Evolutionary conservation across 2,888 invertebrate species (phyloP).

Genomic region (Eilema sororculum): DNA sequence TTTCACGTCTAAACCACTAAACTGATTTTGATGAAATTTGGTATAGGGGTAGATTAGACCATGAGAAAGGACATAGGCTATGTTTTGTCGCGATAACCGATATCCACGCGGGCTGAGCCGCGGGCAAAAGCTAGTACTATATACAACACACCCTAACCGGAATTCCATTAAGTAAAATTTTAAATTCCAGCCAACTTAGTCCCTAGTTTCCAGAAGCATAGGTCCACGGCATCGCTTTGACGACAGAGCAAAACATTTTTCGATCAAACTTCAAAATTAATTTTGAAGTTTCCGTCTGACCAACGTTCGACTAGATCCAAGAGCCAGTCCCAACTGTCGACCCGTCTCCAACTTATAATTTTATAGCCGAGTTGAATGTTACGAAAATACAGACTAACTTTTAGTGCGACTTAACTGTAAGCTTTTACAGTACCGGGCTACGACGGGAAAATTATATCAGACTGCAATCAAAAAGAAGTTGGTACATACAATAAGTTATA

Average conservation of each 20-base stretch:
- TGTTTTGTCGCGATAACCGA: no score
- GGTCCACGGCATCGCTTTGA: conserved; percentile 55
- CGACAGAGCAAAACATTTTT: conserved; percentile 76
- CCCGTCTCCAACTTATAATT: conserved; percentile 68
- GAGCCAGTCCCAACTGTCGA: conserved; percentile 61
- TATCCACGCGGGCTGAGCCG: no score
- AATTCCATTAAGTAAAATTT: conserved; percentile 37
- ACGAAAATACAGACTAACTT: conserved; percentile 48
- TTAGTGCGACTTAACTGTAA: conserved; percentile 34
- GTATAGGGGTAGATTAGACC: no score
- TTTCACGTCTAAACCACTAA: no score
- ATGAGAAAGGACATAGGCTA: no score
- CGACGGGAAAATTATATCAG: conserved; percentile 24
- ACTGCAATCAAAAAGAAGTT: not conserved
- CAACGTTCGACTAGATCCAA: conserved; percentile 60
- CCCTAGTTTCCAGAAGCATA: conserved; percentile 37
- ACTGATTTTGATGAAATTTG: no score
- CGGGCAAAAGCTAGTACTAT: no score
- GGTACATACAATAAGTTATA: not conserved
- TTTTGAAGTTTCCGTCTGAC: conserved; percentile 77
- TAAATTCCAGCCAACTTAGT: conserved; percentile 29
- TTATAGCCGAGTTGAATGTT: conserved; percentile 61
- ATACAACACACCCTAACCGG: not conserved
- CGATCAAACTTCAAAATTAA: conserved; percentile 82
- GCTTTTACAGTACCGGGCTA: conserved; percentile 26